Evolutionary conservation across 2,888 invertebrate species (phyloP), one percentile per base, ranked within the genome.

Genomic region (Sicus ferrugineus): DNA sequence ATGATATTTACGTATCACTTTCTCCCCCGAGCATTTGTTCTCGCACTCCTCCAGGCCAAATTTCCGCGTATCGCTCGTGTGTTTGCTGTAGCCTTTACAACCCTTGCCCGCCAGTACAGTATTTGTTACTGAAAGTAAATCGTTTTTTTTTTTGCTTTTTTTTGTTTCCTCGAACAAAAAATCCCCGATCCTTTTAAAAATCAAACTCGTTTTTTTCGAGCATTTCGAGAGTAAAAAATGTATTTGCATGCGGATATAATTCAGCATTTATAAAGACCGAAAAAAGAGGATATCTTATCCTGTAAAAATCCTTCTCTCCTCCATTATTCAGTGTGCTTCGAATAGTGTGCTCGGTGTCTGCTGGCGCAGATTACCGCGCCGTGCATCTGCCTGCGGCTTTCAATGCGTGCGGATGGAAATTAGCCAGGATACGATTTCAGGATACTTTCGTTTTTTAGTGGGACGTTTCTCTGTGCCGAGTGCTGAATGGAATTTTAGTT

Each of bases 361-460:
- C 81, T 82, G 80, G 77, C 79, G 77, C 77, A 82, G 82, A 82
- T 81, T 82, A 81, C 80, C 81, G 77, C 78, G 78, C 75, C 77
- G 76, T 79, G 80, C 81, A 81, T 81, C 82, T 81, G 81, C 78
- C 78, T 74, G 75, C 68, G 73, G 77, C 73, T 71, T 67, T 73
- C 61, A 59, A 52, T 66, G 76, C 76, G n/a, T n/a, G n/a, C n/a
- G n/a, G n/a, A 70, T 76, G 67, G 56, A 81, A 81, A 82, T 82
- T 81, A 82, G 83, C 80, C 76, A 75, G 77, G 77, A 80, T 81
- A 79, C 75, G 78, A 82, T 81, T 81, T 52, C 68, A 70, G 76
- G 16, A 30, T 28, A 46, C 28, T 54, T 54, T 23, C 34, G 21
- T 42, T 46, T 46, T 46, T 46, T 7, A 9, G 14, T 38, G 7